Conservation (phyloP, 1,140 invertebrate genomes). For the Arion vulgaris region DNA sequence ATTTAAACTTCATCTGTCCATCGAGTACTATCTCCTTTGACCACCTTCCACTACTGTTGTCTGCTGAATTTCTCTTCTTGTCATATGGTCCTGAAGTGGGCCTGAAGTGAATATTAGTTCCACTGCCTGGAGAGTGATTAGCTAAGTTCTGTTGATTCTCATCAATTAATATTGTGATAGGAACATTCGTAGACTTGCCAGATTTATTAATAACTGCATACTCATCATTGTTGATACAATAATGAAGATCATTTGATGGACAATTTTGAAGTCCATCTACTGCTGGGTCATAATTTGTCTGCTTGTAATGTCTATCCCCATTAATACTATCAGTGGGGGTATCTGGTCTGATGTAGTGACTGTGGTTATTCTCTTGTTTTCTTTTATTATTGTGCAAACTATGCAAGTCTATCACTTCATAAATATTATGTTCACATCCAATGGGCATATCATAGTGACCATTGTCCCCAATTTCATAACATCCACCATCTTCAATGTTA, state of each 20-base stretch:
- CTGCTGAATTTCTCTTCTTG: constrained; percentile 3
- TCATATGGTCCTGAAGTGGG: constrained; percentile 40
- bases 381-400: neutral
- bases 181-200: neutral
- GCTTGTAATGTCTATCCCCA: neutral
- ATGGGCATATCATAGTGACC: neutral
- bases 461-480: neutral
- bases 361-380: neutral
- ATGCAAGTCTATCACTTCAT: neutral
- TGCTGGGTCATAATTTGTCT: neutral
- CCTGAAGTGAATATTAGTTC: constrained; percentile 17
- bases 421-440: neutral
- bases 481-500: neutral
- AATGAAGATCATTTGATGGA: constrained; percentile 25
- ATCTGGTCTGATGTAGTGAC: neutral
- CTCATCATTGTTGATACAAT: constrained; percentile 41
- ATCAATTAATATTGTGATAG: neutral
- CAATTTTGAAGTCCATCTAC: neutral
- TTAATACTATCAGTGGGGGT: neutral
- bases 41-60: too few relatives aligned
- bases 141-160: neutral
- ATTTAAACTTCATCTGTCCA: too few relatives aligned
- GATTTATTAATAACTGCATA: constrained; percentile 41
- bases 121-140: neutral
- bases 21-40: too few relatives aligned